Evolutionary conservation across 2,113 vertebrate genomes (phyloP).

Genomic region (Labrus mixtus): DNA sequence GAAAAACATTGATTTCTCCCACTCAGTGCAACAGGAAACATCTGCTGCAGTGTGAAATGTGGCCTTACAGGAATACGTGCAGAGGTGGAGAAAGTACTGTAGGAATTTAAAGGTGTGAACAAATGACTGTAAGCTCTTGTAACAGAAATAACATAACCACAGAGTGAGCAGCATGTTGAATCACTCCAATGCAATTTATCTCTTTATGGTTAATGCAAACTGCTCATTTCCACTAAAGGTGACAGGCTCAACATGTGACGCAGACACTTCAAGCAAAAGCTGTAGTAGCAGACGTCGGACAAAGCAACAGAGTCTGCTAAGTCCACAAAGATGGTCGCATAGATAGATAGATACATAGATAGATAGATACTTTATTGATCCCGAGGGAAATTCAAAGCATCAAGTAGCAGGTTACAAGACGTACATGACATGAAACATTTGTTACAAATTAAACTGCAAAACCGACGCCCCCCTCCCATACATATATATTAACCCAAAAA

Average conservation of each 20-base stretch:
- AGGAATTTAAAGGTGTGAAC: conserved; percentile 55
- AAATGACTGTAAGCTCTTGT: conserved; percentile 14
- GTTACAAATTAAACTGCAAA: too few species aligned
- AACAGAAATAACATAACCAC: neutral
- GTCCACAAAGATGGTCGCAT: too few species aligned
- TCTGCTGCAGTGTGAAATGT: conserved; percentile 63
- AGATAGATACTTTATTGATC: too few species aligned
- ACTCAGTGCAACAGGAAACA: conserved; percentile 73
- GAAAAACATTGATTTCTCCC: conserved; percentile 61
- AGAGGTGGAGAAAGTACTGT: conserved; percentile 24
- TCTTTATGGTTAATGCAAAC: neutral
- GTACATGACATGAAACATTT: too few species aligned
- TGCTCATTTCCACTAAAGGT: neutral
- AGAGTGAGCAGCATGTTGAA: neutral
- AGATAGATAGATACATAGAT: too few species aligned
- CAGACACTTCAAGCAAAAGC: neutral
- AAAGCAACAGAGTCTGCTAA: too few species aligned
- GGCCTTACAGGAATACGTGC: conserved; percentile 47
- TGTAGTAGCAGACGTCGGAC: neutral
- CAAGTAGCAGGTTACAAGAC: too few species aligned
- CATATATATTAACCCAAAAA: too few species aligned
- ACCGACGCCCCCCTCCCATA: too few species aligned
- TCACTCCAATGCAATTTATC: neutral
- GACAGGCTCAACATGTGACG: neutral
- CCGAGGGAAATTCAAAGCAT: too few species aligned